Evolutionary conservation across 2,113 vertebrate species (phyloP).

Genomic region (Salvelinus sp.): DNA sequence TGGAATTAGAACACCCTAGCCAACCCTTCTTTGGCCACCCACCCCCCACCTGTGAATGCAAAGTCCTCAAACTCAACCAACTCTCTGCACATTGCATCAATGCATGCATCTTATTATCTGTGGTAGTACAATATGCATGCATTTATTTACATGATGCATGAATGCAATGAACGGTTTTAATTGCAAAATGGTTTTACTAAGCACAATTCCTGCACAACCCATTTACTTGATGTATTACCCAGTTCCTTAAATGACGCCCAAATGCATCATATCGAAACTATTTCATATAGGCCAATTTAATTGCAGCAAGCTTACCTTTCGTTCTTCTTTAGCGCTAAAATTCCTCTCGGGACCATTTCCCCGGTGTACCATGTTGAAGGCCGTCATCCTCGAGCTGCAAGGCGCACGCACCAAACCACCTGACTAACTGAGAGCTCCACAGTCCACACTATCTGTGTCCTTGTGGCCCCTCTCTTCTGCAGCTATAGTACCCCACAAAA

Average conservation of each 20-base stretch:
- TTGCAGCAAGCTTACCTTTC: conserved; percentile 48
- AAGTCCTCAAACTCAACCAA: background rate
- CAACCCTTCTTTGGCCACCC: background rate
- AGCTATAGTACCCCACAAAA: background rate
- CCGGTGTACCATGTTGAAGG: conserved; percentile 44
- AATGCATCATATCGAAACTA: too few relatives aligned
- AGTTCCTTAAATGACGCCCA: too few relatives aligned
- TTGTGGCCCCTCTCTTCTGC: background rate
- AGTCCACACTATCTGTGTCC: background rate
- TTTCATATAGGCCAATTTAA: background rate
- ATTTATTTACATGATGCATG: too few relatives aligned
- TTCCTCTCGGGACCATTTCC: conserved; percentile 49
- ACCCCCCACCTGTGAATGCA: background rate
- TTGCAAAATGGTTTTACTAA: too few relatives aligned
- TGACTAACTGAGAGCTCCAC: background rate
- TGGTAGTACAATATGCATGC: background rate
- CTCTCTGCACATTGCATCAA: background rate
- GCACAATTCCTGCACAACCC: too few relatives aligned
- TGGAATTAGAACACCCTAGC: too few relatives aligned
- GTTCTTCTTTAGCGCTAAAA: conserved; percentile 57
- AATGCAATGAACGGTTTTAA: too few relatives aligned
- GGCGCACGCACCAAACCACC: background rate
- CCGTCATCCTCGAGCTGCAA: conserved; percentile 43
- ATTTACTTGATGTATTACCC: too few relatives aligned
- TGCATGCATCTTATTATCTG: background rate